phyloP scores from a whole-genome alignment of 2,888 invertebrate species.

The Drosophila hamatofila region DNA sequence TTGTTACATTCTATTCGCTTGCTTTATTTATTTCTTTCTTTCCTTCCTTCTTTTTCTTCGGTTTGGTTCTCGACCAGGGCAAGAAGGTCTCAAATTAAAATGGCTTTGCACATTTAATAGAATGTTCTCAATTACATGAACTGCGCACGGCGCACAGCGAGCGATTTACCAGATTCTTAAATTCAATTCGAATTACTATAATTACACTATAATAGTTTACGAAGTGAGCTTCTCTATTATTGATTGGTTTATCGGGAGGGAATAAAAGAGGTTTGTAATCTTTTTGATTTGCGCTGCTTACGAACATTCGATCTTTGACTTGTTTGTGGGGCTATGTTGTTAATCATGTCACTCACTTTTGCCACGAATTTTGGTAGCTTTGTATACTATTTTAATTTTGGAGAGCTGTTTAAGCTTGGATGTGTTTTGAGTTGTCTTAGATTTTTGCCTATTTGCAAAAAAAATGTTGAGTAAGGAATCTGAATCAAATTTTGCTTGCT shows the following conservation, averaged over 20 bases:
- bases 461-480: too few relatives aligned
- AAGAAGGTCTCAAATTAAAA: conserved; percentile 25
- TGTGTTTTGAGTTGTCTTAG: too few relatives aligned
- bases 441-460: too few relatives aligned
- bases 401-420: too few relatives aligned
- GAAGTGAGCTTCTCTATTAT: background rate
- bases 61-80: conserved; percentile 12
- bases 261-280: too few relatives aligned
- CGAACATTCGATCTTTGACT: too few relatives aligned
- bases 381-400: too few relatives aligned
- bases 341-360: too few relatives aligned
- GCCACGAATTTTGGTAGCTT: too few relatives aligned
- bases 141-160: background rate
- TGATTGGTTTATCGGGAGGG: background rate
- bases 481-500: too few relatives aligned
- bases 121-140: conserved; percentile 29
- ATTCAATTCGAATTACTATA: background rate
- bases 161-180: background rate
- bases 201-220: background rate
- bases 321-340: too few relatives aligned
- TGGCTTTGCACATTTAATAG: conserved; percentile 26
- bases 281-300: too few relatives aligned
- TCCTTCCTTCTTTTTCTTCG: conserved; percentile 6
- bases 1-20: conserved; percentile 23
- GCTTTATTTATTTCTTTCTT: conserved; percentile 17